These are phyloP conservation scores for Chiloscyllium plagiosum DNA, from an alignment of 2,113 vertebrate species.

Conservation along the genomic window DNA sequence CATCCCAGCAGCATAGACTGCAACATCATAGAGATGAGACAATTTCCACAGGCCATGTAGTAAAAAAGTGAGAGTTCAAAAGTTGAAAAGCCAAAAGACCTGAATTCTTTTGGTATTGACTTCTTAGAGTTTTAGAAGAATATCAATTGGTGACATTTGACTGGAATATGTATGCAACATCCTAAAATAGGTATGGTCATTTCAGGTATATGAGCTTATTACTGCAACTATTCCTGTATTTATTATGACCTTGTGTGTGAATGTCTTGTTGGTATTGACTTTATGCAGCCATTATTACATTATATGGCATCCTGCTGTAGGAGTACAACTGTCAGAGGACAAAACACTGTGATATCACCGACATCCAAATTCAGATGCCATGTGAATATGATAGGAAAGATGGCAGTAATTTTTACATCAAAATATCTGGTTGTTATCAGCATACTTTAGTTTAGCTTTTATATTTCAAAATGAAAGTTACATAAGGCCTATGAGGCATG, in stretches of 20 bases:
- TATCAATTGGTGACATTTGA: not conserved
- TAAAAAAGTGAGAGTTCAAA: not conserved
- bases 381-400: not conserved
- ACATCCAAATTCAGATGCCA: not conserved
- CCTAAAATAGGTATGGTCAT: not conserved
- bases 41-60: not conserved
- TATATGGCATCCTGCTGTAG: not conserved
- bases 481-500: not conserved
- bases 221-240: not conserved
- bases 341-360: not conserved
- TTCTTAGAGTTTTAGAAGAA: not conserved
- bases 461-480: not conserved
- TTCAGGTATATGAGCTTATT: not conserved
- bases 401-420: not conserved
- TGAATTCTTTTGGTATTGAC: not conserved
- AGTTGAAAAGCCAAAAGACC: not conserved
- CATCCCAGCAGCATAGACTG: not conserved
- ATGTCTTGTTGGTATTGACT: not conserved
- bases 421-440: not conserved
- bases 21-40: not conserved
- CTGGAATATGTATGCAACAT: not conserved
- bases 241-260: not conserved
- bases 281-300: not conserved
- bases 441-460: slow-evolving; percentile 7
- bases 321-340: not conserved